phyloP scores from a whole-genome alignment of 2,888 invertebrate genomes.

The Mamestra brassicae region DNA sequence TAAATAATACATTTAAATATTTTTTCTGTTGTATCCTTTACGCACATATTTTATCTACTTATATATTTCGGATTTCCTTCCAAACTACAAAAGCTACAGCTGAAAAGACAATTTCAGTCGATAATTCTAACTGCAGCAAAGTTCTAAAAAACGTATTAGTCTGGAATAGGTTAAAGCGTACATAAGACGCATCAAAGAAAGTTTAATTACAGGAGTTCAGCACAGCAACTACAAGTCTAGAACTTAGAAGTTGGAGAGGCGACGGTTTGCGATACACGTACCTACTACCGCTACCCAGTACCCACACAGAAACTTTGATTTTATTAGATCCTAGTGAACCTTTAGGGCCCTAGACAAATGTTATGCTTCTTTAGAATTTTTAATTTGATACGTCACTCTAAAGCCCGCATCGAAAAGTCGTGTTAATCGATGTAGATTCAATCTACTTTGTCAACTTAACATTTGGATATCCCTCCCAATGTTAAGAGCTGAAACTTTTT shows the following conservation, averaged over 20 bases:
- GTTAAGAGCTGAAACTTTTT: background rate
- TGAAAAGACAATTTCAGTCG: background rate
- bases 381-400: background rate
- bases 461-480: conserved; percentile 1
- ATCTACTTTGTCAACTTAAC: background rate
- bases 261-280: conserved; percentile 49
- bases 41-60: background rate
- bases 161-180: conserved; percentile 27
- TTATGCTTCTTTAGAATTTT: background rate
- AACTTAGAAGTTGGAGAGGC: conserved; percentile 54
- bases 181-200: conserved; percentile 58
- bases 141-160: conserved; percentile 49
- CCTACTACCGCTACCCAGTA: conserved; percentile 6
- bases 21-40: background rate
- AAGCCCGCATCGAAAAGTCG: background rate
- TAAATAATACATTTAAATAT: no score
- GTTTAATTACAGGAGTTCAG: conserved; percentile 62
- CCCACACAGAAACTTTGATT: conserved; percentile 48
- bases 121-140: conserved; percentile 20
- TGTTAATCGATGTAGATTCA: background rate
- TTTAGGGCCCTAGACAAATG: background rate
- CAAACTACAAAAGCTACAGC: background rate
- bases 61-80: background rate
- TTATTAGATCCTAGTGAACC: conserved; percentile 37
- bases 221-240: conserved; percentile 39